Conservation (phyloP, 2,888 invertebrate species). For the Serripes groenlandicus region DNA sequence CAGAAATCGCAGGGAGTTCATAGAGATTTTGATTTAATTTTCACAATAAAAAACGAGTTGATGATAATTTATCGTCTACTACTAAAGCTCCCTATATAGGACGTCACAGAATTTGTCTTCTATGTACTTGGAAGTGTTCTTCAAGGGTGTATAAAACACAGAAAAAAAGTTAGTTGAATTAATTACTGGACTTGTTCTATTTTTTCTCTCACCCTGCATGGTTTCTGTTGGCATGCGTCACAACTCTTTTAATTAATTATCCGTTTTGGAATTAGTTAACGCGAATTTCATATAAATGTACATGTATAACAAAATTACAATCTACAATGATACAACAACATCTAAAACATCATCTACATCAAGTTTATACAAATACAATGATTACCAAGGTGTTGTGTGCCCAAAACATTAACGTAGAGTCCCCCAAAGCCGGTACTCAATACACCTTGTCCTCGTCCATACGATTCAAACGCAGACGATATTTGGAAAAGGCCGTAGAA, state of each 20-base stretch:
- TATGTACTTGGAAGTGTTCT: slow-evolving; percentile 66
- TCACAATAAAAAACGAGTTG: slow-evolving; percentile 12
- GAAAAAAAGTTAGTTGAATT: slow-evolving; percentile 25
- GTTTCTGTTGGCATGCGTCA: slow-evolving; percentile 71
- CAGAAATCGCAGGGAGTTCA: slow-evolving; percentile 70
- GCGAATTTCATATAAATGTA: no score
- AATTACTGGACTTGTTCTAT: slow-evolving; percentile 61
- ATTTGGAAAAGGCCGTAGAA: no score
- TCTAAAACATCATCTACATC: no score
- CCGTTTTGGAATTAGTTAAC: slow-evolving; percentile 18
- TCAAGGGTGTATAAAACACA: slow-evolving; percentile 24
- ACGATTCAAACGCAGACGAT: no score
- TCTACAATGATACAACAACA: no score
- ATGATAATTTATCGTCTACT: slow-evolving; percentile 27
- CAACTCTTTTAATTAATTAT: slow-evolving; percentile 37
- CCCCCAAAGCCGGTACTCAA: no score
- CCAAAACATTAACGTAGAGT: no score
- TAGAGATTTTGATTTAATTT: slow-evolving; percentile 31
- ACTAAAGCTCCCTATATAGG: slow-evolving; percentile 17
- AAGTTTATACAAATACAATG: no score
- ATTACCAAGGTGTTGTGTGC: no score
- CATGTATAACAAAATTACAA: no score
- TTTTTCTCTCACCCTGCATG: slow-evolving; percentile 69
- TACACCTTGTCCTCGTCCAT: no score
- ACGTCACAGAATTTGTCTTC: slow-evolving; percentile 20